Evolutionary conservation across 2,888 invertebrate species (phyloP).

Genomic region (Netelia virgata): DNA sequence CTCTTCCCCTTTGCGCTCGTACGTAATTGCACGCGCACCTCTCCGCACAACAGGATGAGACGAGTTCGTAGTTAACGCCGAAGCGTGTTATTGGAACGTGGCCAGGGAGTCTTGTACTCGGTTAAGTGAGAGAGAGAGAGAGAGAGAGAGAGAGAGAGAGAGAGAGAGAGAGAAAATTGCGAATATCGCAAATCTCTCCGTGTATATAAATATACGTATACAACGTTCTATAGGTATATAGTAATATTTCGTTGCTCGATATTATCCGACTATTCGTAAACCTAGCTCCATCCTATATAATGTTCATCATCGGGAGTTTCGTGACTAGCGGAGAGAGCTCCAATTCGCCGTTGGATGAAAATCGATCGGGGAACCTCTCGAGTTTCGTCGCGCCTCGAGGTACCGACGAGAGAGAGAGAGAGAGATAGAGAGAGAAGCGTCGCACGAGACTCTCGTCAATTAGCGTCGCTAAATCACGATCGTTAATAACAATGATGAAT

Average conservation of each 20-base stretch:
- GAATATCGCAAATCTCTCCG: constrained; percentile 23
- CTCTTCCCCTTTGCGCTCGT: constrained; percentile 12
- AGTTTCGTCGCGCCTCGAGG: constrained; percentile 33
- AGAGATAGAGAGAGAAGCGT: neutral
- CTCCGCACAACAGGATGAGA: neutral
- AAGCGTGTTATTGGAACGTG: constrained; percentile 67
- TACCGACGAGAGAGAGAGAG: neutral
- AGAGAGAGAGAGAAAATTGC: constrained; percentile 26
- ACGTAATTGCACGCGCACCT: constrained; percentile 60
- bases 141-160: neutral
- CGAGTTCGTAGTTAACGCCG: constrained; percentile 62
- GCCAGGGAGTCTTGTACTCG: constrained; percentile 67
- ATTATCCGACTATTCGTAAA: too few species aligned
- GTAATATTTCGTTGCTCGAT: neutral
- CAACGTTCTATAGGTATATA: neutral
- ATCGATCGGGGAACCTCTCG: constrained; percentile 57
- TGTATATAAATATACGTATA: neutral
- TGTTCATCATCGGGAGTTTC: neutral
- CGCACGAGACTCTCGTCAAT: constrained; percentile 42
- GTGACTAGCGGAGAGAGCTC: constrained; percentile 20
- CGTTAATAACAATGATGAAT: constrained; percentile 58
- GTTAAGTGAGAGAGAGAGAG: neutral
- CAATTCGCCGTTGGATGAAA: constrained; percentile 56
- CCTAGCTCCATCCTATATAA: neutral
- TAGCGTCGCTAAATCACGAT: constrained; percentile 45